These are phyloP conservation scores for Heterotilapia buettikoferi DNA, from an alignment of 2,113 vertebrate species.

Conservation along the genomic window DNA sequence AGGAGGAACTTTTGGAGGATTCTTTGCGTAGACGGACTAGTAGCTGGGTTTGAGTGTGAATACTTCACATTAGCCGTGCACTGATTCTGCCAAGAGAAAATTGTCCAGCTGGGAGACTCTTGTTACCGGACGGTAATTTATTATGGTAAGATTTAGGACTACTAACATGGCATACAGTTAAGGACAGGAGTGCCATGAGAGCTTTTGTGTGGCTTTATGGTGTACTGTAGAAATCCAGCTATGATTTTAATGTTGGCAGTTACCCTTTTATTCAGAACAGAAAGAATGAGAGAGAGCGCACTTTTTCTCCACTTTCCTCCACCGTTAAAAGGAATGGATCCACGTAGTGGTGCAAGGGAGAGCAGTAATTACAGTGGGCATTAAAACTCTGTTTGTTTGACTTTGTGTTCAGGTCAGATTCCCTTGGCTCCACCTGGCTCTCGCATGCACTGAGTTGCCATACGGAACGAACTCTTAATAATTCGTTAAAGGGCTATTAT, in stretches of 20 bases:
- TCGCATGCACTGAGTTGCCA: background rate
- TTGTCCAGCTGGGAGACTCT: conserved; percentile 35
- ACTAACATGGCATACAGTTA: conserved; percentile 13
- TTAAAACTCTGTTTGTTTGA: conserved; percentile 59
- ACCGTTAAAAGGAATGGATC: conserved; percentile 38
- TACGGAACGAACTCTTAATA: conserved; percentile 28
- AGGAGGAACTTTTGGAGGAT: background rate
- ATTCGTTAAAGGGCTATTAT: conserved; percentile 54
- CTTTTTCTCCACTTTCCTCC: conserved; percentile 40
- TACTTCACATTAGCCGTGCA: conserved; percentile 3
- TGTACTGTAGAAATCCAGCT: conserved; percentile 38
- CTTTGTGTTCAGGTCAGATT: conserved; percentile 52
- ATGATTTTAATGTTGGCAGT: conserved; percentile 55
- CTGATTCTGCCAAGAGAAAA: conserved; percentile 49
- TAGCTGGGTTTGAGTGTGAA: conserved; percentile 13
- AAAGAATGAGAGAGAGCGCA: conserved; percentile 23
- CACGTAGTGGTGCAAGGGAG: background rate
- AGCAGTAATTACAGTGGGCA: conserved; percentile 44
- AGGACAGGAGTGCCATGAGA: conserved; percentile 25
- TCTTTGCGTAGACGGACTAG: background rate
- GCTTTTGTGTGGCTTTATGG: conserved; percentile 48
- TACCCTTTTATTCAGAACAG: conserved; percentile 43
- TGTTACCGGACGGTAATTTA: conserved; percentile 51
- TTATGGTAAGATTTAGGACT: conserved; percentile 37
- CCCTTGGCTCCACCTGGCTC: conserved; percentile 37